Evolutionary conservation across 2,888 invertebrate genomes (phyloP).

Genomic region (Scotopteryx bipunctaria): DNA sequence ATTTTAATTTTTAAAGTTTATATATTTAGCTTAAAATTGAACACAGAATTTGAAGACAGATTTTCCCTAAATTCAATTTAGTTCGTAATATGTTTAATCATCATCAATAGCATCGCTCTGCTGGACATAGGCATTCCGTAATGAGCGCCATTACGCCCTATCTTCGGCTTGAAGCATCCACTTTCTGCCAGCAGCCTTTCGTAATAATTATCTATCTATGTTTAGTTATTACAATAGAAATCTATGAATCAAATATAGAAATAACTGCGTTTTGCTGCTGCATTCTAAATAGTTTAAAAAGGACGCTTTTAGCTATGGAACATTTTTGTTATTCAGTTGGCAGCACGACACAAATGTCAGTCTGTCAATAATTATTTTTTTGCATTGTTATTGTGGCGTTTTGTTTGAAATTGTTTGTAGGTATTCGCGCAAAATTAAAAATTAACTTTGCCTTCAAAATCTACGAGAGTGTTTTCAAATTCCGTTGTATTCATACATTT

Average conservation of each 20-base stretch:
- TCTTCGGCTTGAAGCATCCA: too few relatives aligned
- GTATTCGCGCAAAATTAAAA: constrained; percentile 17
- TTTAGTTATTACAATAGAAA: too few relatives aligned
- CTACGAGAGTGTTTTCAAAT: background rate
- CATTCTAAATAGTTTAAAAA: background rate
- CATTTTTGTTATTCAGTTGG: constrained; percentile 20
- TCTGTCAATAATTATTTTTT: constrained; percentile 4
- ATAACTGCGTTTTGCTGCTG: background rate
- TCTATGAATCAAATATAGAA: background rate
- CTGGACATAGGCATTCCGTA: too few relatives aligned
- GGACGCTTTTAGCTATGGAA: background rate
- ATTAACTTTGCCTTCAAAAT: background rate
- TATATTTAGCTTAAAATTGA: too few relatives aligned
- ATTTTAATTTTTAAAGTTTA: too few relatives aligned
- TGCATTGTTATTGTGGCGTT: constrained; percentile 29
- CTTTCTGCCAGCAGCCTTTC: too few relatives aligned
- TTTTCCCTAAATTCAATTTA: too few relatives aligned
- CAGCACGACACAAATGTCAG: constrained; percentile 28
- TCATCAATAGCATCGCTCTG: too few relatives aligned
- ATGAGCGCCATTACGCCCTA: too few relatives aligned
- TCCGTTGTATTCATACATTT: constrained; percentile 7
- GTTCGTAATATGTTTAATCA: too few relatives aligned
- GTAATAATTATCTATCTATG: too few relatives aligned
- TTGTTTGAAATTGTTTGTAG: constrained; percentile 30
- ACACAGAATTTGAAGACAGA: too few relatives aligned